These are phyloP conservation scores for Microctonus brassicae DNA, from an alignment of 2,888 invertebrate species.

Conservation along the genomic window DNA sequence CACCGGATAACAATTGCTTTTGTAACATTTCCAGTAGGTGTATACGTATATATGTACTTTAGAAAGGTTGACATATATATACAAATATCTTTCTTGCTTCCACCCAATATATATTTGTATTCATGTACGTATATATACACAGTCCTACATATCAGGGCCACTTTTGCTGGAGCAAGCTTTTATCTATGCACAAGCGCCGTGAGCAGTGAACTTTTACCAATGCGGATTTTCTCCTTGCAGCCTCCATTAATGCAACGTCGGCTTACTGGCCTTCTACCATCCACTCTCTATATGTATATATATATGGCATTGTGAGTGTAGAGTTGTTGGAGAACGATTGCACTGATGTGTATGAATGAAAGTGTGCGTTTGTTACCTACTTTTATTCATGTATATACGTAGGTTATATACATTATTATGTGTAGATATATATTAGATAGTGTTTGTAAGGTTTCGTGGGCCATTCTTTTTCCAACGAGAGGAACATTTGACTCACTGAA, in stretches of 20 bases:
- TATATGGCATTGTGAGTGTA: neutral
- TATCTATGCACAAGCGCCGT: slow-evolving; percentile 52
- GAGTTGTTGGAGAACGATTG: slow-evolving; percentile 22
- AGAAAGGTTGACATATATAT: neutral
- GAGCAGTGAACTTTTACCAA: slow-evolving; percentile 50
- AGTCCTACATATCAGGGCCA: slow-evolving; percentile 1
- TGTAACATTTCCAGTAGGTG: neutral
- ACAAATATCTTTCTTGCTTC: neutral
- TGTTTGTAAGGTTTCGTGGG: neutral
- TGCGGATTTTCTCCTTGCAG: slow-evolving; percentile 47
- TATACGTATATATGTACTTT: neutral
- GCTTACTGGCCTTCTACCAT: slow-evolving; percentile 23
- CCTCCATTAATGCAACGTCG: slow-evolving; percentile 37
- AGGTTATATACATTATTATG: neutral
- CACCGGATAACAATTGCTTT: neutral
- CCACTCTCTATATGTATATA: neutral
- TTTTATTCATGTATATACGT: neutral
- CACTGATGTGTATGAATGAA: slow-evolving; percentile 1
- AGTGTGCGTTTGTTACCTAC: neutral
- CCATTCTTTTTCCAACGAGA: slow-evolving; percentile 14
- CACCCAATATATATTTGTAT: neutral
- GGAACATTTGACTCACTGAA: slow-evolving; percentile 16
- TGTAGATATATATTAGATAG: neutral
- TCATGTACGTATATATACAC: neutral
- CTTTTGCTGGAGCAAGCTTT: slow-evolving; percentile 47